These are phyloP conservation scores for Acanthaster planci DNA, from an alignment of 35 echinoderm and acorn worm genomes.

Conservation along the genomic window DNA sequence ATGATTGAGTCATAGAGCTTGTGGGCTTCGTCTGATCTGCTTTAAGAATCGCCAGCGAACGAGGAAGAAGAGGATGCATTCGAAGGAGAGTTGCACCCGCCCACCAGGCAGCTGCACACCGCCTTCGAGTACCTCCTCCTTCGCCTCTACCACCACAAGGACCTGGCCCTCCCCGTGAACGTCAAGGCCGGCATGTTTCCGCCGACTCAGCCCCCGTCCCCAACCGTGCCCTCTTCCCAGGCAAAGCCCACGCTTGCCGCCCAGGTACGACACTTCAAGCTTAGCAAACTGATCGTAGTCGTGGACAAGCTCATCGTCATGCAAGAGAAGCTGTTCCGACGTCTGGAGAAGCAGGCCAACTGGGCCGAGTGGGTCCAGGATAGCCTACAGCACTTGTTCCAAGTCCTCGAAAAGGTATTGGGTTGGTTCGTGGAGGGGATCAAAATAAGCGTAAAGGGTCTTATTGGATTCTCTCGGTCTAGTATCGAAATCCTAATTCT, in stretches of 20 bases:
- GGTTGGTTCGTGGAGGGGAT: neutral
- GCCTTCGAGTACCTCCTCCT: neutral
- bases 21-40: neutral
- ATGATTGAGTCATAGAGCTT: neutral
- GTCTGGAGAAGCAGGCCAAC: slow-evolving; percentile 3
- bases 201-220: neutral
- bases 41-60: neutral
- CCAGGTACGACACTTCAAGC: neutral
- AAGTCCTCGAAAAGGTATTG: slow-evolving; percentile 3
- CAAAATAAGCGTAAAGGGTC: too few species aligned
- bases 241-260: neutral
- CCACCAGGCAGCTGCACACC: neutral
- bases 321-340: slow-evolving; percentile 8
- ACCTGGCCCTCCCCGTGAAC: neutral
- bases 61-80: neutral
- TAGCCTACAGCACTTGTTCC: neutral
- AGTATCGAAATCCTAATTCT: too few species aligned
- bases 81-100: neutral
- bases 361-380: neutral
- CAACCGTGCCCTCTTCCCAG: neutral
- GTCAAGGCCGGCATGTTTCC: neutral
- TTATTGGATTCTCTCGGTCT: too few species aligned
- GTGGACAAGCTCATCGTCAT: neutral
- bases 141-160: neutral
- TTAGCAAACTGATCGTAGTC: neutral